phyloP scores from a whole-genome alignment of 2,888 invertebrate species.

The Melipona bicolor region DNA sequence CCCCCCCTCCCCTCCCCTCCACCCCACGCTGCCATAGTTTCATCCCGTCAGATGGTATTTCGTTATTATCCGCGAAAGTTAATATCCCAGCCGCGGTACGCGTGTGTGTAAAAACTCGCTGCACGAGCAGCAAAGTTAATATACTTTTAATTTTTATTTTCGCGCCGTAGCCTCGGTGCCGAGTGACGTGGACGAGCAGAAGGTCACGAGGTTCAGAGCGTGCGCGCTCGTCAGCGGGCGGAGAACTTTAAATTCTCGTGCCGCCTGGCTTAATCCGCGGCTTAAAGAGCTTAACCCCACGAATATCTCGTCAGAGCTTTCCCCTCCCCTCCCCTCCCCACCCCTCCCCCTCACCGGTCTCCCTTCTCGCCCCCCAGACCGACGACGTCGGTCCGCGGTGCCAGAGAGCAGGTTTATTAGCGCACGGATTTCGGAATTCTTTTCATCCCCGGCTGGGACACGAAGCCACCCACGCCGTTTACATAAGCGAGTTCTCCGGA shows the following conservation, averaged over 20 bases:
- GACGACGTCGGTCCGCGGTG: slow-evolving; percentile 63
- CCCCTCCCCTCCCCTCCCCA: slow-evolving; percentile 51
- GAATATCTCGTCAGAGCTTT: slow-evolving; percentile 82
- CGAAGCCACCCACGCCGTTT: slow-evolving; percentile 81
- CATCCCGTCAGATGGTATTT: slow-evolving; percentile 44
- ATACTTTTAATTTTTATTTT: slow-evolving; percentile 63
- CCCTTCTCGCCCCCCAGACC: neutral
- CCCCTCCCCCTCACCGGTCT: neutral
- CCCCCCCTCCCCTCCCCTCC: too few species aligned
- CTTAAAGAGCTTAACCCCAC: slow-evolving; percentile 82
- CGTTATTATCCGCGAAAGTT: slow-evolving; percentile 54
- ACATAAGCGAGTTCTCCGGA: slow-evolving; percentile 84
- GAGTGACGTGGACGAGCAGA: neutral
- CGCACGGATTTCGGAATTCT: slow-evolving; percentile 83
- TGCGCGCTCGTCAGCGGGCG: slow-evolving; percentile 50
- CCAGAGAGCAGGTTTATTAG: slow-evolving; percentile 83
- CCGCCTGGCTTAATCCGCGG: slow-evolving; percentile 81
- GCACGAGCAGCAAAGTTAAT: slow-evolving; percentile 32
- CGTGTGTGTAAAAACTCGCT: slow-evolving; percentile 49
- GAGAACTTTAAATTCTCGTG: slow-evolving; percentile 80
- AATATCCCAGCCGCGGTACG: slow-evolving; percentile 33
- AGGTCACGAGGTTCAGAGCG: slow-evolving; percentile 20
- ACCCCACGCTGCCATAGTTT: neutral
- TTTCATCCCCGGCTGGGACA: slow-evolving; percentile 81
- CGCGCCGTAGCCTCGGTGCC: slow-evolving; percentile 34